phyloP scores from a whole-genome alignment of 2,113 vertebrate species.

The Neodon shergylaensis region DNA sequence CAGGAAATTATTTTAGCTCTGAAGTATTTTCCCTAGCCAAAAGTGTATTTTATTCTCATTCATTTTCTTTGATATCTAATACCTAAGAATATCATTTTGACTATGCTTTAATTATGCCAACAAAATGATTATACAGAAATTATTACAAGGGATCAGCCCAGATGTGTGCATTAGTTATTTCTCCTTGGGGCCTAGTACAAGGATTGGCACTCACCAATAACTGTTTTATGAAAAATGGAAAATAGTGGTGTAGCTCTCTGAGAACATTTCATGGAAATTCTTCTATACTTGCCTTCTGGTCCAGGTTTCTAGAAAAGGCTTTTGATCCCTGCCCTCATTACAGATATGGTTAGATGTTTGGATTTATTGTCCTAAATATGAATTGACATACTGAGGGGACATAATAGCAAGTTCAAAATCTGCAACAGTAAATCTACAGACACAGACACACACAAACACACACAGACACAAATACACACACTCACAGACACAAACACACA shows the following conservation, averaged over 20 bases:
- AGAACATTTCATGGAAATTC: background rate
- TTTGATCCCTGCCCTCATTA: background rate
- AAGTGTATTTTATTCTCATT: slow-evolving; percentile 43
- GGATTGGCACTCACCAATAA: background rate
- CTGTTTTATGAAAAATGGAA: slow-evolving; percentile 18
- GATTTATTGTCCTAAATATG: background rate
- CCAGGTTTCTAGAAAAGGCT: background rate
- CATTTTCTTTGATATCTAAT: slow-evolving; percentile 19
- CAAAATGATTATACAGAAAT: background rate
- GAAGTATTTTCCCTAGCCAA: slow-evolving; percentile 3
- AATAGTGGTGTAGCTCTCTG: background rate
- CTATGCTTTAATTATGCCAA: background rate
- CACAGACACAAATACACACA: no score
- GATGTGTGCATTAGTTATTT: background rate
- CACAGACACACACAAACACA: background rate
- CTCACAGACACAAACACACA: no score
- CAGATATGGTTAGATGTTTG: background rate
- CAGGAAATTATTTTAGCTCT: slow-evolving; percentile 45
- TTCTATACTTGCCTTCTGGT: background rate
- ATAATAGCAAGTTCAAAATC: background rate
- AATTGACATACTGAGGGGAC: background rate
- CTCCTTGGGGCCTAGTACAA: background rate
- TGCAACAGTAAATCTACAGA: background rate
- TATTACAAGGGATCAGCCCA: background rate
- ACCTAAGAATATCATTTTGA: slow-evolving; percentile 9